phyloP scores from a whole-genome alignment of 1,140 invertebrate genomes.

The Drosophila biarmipes region DNA sequence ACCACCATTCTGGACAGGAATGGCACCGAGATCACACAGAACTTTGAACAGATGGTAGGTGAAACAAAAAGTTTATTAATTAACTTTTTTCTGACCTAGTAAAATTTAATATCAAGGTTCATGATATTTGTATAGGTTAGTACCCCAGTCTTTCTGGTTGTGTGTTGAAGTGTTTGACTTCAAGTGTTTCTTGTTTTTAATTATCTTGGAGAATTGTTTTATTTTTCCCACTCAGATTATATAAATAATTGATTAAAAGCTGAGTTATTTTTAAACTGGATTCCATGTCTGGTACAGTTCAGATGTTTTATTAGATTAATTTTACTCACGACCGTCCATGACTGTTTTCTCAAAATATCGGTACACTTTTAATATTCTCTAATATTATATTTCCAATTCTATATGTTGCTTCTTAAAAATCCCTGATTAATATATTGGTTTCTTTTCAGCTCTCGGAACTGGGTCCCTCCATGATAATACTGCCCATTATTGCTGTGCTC shows the following conservation, averaged over 20 bases:
- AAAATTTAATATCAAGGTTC: not conserved
- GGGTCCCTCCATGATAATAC: conserved; percentile 90
- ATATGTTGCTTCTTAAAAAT: not conserved
- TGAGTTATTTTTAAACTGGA: not conserved
- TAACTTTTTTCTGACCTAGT: not conserved
- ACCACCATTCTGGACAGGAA: conserved; percentile 86
- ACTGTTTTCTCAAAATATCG: too few species aligned
- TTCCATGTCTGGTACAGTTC: not conserved
- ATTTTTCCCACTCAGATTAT: not conserved
- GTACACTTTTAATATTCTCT: too few species aligned
- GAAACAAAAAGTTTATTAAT: not conserved
- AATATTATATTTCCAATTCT: too few species aligned
- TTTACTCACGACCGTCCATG: not conserved
- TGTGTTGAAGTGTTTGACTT: not conserved
- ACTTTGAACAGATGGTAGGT: conserved; percentile 85
- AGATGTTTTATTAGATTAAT: not conserved
- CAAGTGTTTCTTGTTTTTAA: conserved; percentile 1
- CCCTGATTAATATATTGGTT: not conserved
- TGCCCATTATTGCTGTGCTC: conserved; percentile 92
- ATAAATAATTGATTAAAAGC: not conserved
- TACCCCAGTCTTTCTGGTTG: not conserved
- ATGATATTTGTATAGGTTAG: not conserved
- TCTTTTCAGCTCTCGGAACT: conserved; percentile 85
- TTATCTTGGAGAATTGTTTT: not conserved
- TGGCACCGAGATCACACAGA: conserved; percentile 74